Evolutionary conservation across 2,797 vertebrate genomes (phyloP).

Genomic region (Acanthurus leucopareius): DNA sequence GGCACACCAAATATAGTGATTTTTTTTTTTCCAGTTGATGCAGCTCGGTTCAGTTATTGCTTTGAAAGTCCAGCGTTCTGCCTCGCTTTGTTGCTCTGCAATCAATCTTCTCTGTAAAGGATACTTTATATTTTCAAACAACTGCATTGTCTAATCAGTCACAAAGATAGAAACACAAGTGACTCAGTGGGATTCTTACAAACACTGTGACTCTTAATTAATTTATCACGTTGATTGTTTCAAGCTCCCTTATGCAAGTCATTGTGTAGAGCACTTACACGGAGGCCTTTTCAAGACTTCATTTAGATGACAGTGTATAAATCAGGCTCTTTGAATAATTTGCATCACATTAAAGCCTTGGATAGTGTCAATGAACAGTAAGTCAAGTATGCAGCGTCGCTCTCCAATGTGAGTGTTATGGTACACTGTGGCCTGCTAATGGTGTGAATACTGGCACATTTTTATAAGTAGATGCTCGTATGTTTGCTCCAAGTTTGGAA

Average conservation of each 20-base stretch:
- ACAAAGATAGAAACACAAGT: conserved; percentile 46
- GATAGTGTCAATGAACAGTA: conserved; percentile 66
- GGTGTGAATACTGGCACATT: conserved; percentile 85
- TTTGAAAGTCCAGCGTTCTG: conserved; percentile 62
- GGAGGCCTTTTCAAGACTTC: conserved; percentile 39
- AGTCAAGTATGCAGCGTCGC: conserved; percentile 67
- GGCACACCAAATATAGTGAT: conserved; percentile 74
- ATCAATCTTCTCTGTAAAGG: conserved; percentile 74
- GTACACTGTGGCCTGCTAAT: conserved; percentile 78
- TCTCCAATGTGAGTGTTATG: conserved; percentile 74
- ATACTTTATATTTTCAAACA: conserved; percentile 33
- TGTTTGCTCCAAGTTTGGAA: conserved; percentile 83
- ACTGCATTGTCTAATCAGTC: conserved; percentile 55
- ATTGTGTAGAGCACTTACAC: conserved; percentile 46
- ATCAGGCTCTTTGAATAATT: conserved; percentile 63
- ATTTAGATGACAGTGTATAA: conserved; percentile 46
- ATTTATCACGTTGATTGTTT: conserved; percentile 49
- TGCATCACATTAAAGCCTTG: conserved; percentile 63
- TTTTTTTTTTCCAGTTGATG: conserved; percentile 55
- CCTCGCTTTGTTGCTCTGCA: conserved; percentile 68
- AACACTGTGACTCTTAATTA: conserved; percentile 55
- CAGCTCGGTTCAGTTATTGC: conserved; percentile 69
- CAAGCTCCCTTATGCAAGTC: conserved; percentile 34
- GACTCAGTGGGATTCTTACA: conserved; percentile 50
- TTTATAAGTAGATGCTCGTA: conserved; percentile 81